A percentile compares a stretch with the other conserved stretches of the same genome.
Conservation (phyloP, 2,888 invertebrate genomes). For the Mycalesis mineus region DNA sequence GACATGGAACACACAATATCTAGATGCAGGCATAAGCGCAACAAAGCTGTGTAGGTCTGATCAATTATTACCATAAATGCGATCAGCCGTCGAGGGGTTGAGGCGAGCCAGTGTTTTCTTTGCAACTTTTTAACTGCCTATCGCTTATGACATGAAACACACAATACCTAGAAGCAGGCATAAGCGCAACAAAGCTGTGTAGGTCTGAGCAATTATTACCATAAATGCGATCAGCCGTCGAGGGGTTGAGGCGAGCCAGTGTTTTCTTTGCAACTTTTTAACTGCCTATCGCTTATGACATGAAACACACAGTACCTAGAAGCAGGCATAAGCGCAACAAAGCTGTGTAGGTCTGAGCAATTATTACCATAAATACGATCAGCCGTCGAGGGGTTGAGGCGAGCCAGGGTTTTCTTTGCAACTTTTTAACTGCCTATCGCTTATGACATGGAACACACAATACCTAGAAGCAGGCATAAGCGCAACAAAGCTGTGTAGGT, state of each 20-base stretch:
- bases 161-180: no score
- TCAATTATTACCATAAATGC: constrained; percentile 40
- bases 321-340: no score
- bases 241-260: no score
- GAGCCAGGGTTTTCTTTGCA: constrained; percentile 21
- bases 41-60: constrained; percentile 25
- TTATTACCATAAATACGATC: constrained; percentile 36
- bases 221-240: no score
- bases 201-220: no score
- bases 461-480: no score
- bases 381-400: constrained; percentile 15
- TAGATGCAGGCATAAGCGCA: constrained; percentile 32
- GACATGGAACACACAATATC: constrained; percentile 25
- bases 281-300: no score
- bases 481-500: constrained; percentile 24
- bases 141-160: no score
- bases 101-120: constrained; percentile 19
- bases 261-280: no score
- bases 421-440: constrained; percentile 15
- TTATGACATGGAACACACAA: constrained; percentile 1
- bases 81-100: constrained; percentile 18
- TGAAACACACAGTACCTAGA: no score
- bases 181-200: no score
- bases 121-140: constrained; percentile 19
- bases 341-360: constrained; percentile 31